Base-by-base conservation (phyloP, 2,797 vertebrate species). In the Leptoclinus maculatus region DNA sequence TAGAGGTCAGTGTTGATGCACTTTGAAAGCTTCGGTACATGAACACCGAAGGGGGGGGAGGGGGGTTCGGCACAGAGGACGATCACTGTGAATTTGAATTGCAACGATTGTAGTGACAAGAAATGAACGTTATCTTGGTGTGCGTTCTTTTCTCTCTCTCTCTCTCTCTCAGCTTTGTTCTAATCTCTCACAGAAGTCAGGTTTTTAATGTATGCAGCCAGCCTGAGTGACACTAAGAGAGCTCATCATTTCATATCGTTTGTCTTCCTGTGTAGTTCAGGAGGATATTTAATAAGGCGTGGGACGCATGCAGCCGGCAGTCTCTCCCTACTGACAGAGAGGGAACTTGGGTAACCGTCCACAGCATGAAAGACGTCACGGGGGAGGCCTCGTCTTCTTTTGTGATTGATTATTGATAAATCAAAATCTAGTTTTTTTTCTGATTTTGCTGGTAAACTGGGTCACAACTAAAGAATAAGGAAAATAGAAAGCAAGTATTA, bases 351-450 rank as follows among this genome's bases (percentile, higher is more conserved):
- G 56, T 34, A 34, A 32, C 29, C 32, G 8, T 51, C 29, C 0
- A 34, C 13, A 3, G 45, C 25, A 54, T 27, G 14, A 57, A 57
- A 32, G 29, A 32, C 29, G 29, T 38, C 19, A 17, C 7, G 7
- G 43, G 54, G 36, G 36, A 36, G n/a, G 17, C 53, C 51, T 66
- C 21, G 54, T 45, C 23, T 32, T 68, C n/a, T 10, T 25, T 49
- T 71, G 63, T 69, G 65, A 79, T 62, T 38, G 67, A 87, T 80
- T 73, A 78, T 78, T 82, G 25, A 87, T 74, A 23, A 62, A 64
- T 65, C n/a, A 2, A 34, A 69, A 68, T 32, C 1, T 14, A 25
- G 17, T 14, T 23, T 63, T 23, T 49, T 54, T 25, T 32, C 32
- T 1, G 10, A 21, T 68, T 59, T 56, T 65, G 19, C 2, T 14